These are phyloP conservation scores for Lampris incognitus DNA, from an alignment of 2,113 vertebrate species.

Conservation along the genomic window DNA sequence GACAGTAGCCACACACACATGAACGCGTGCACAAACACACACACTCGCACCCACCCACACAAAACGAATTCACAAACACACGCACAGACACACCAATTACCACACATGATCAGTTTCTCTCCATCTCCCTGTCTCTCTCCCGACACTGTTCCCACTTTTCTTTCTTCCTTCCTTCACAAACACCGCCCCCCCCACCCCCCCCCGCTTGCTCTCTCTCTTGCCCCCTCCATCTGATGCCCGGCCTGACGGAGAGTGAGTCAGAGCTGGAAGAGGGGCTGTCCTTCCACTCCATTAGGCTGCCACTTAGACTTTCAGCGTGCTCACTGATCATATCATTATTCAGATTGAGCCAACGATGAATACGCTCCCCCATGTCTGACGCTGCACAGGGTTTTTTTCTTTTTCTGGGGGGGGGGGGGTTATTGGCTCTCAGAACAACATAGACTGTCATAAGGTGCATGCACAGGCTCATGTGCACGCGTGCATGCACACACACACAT, in stretches of 20 bases:
- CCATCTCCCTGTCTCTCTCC: no score
- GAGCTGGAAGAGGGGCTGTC: slow-evolving; percentile 37
- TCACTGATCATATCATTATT: slow-evolving; percentile 66
- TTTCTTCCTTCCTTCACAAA: neutral
- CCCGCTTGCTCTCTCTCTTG: slow-evolving; percentile 8
- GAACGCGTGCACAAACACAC: neutral
- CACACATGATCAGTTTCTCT: no score
- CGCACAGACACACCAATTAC: neutral
- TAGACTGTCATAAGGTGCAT: slow-evolving; percentile 34
- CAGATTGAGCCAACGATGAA: slow-evolving; percentile 58
- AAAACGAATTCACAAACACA: neutral
- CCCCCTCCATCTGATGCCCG: slow-evolving; percentile 20
- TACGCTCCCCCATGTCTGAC: slow-evolving; percentile 53
- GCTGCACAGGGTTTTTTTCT: slow-evolving; percentile 36
- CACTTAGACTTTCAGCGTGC: slow-evolving; percentile 46
- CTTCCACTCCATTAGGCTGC: slow-evolving; percentile 57
- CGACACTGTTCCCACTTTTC: no score
- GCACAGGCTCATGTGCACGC: neutral
- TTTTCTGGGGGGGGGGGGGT: no score
- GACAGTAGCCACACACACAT: neutral
- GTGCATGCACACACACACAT: slow-evolving; percentile 1
- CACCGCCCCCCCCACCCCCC: slow-evolving; percentile 10
- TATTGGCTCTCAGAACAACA: slow-evolving; percentile 45
- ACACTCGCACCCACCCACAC: neutral
- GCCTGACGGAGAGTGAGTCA: slow-evolving; percentile 39